phyloP scores from a whole-genome alignment of 2,113 vertebrate species.

The Tyto alba region DNA sequence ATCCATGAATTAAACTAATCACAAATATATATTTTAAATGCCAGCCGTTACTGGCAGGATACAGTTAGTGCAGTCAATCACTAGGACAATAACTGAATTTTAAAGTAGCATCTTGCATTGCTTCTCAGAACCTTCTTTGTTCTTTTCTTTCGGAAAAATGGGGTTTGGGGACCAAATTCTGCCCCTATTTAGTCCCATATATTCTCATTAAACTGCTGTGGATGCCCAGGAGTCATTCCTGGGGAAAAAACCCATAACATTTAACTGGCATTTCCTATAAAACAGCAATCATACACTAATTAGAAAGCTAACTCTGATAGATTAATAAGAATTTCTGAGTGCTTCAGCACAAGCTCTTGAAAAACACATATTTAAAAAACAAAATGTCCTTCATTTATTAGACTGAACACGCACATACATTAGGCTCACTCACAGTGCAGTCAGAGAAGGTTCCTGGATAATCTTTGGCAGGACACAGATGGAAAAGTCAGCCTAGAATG shows the following conservation, averaged over 20 bases:
- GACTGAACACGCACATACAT: not conserved
- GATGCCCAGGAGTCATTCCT: not conserved
- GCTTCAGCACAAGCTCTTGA: not conserved
- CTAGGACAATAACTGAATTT: constrained; percentile 23
- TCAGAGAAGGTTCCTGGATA: not conserved
- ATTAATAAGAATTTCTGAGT: constrained; percentile 20
- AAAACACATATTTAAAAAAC: not conserved
- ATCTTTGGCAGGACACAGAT: not conserved
- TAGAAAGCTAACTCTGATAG: not conserved
- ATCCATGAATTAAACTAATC: constrained; percentile 55
- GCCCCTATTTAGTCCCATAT: not conserved
- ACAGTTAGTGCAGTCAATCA: constrained; percentile 28
- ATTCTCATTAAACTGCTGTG: not conserved
- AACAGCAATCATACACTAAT: not conserved
- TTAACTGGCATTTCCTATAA: not conserved
- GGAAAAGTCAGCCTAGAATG: constrained; percentile 4
- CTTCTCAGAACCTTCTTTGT: not conserved
- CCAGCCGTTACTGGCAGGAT: not conserved
- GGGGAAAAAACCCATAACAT: not conserved
- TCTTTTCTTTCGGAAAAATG: not conserved
- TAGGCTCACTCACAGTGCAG: not conserved
- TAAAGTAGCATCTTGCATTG: not conserved
- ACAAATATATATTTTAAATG: constrained; percentile 60
- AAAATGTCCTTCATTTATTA: not conserved
- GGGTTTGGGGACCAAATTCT: not conserved